Base-by-base conservation (phyloP, 2,888 invertebrate species). In the Hypercompe scribonia region DNA sequence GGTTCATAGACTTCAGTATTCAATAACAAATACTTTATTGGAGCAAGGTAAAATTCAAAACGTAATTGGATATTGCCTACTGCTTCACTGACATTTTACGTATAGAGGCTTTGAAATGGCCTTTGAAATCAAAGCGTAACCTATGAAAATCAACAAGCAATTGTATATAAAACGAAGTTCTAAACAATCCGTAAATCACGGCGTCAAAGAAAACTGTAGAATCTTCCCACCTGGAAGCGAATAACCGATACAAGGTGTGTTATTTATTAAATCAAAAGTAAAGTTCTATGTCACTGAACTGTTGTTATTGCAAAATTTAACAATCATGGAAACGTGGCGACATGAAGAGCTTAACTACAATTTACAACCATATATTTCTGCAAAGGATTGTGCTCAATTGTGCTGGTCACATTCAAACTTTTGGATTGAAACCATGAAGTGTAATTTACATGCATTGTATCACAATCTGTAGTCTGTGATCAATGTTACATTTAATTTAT, bases 151-250 rank as follows among this genome's bases (percentile, higher is more conserved):
- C 75, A 78, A 78, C 76, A 77, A 85, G 72, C 74, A 70, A 79
- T 73, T 71, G 77, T 76, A 75, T 72, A 73, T 58, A 70, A 72
- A 82, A 85, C 86, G 71, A 82, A 80, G 82, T 79, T 76, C 73
- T 83, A 84, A 81, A 83, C 79, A 81, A 89, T 86, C 78, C 84
- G 79, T 81, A 90, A 91, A 92, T 87, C 90, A 92, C 93, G 92
- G 93, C 92, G 90, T 91, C 92, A 86, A 91, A 91, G 89, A 92
- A 90, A 89, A 82, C 83, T 76, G 90, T 92, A 84, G 91, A 90
- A 78, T 85, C 90, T 88, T 84, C 87, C 84, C 89, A 88, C 82
- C 82, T 85, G 86, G 91, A 91, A 84, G 87, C 89, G 86, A 90
- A 92, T 74, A 91, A 80, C 79, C 87, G 90, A 80, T 92, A 86